Conservation (phyloP, 2,888 invertebrate genomes). For the Drosophila mercatorum region DNA sequence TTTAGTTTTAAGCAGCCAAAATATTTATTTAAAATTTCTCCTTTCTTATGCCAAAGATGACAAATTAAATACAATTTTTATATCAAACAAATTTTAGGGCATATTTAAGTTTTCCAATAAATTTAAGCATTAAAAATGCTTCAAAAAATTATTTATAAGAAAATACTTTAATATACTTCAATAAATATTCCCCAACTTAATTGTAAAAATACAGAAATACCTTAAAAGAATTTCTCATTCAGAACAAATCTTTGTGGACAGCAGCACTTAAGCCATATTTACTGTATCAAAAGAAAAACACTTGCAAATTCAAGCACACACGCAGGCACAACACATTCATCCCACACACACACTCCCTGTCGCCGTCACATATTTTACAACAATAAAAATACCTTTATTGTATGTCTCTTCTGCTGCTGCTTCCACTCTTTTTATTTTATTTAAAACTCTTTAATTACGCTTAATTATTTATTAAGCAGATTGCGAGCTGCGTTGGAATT, state of each 20-base stretch:
- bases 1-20: too few species aligned
- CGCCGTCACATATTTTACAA: constrained; percentile 28
- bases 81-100: not conserved
- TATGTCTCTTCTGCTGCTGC: constrained; percentile 22
- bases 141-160: not conserved
- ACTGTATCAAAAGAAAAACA: constrained; percentile 29
- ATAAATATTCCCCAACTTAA: not conserved
- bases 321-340: not conserved
- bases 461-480: constrained; percentile 69
- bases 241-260: not conserved
- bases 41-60: too few species aligned
- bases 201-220: not conserved
- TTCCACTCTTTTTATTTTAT: not conserved
- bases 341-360: constrained; percentile 13
- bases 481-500: constrained; percentile 52
- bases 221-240: not conserved
- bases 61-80: not conserved
- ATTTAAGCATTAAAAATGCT: not conserved
- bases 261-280: constrained; percentile 5
- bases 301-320: constrained; percentile 1
- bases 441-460: constrained; percentile 56
- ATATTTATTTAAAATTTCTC: too few species aligned
- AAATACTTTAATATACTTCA: not conserved
- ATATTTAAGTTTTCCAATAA: not conserved
- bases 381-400: constrained; percentile 57